Conservation (phyloP, 2,113 vertebrate genomes). For the Lethenteron camtschaticum region DNA sequence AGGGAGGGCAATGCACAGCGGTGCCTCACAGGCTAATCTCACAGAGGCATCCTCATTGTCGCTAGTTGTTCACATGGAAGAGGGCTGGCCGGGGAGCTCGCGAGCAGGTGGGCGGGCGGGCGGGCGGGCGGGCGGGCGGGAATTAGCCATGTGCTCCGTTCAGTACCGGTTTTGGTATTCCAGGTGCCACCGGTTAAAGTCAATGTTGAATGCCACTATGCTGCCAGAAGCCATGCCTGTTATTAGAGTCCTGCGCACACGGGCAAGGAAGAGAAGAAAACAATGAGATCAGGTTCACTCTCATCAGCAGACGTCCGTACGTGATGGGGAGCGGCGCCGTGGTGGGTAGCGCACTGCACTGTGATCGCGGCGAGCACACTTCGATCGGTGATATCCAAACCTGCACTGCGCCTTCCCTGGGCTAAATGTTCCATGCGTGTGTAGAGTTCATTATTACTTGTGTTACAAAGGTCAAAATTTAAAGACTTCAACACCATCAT, state of each 20-base stretch:
- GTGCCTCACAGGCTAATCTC: too few relatives aligned
- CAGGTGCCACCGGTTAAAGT: slow-evolving; percentile 96
- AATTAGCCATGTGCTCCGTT: slow-evolving; percentile 14
- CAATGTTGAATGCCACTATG: slow-evolving; percentile 95
- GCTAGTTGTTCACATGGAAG: not conserved
- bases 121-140: not conserved
- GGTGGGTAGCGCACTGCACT: too few relatives aligned
- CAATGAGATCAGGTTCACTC: not conserved
- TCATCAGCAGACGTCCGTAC: too few relatives aligned
- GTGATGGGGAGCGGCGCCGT: too few relatives aligned
- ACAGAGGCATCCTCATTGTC: not conserved
- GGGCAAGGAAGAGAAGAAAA: not conserved
- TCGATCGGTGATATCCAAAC: too few relatives aligned
- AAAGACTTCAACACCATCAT: too few relatives aligned
- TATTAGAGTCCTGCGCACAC: slow-evolving; percentile 56
- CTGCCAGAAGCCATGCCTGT: slow-evolving; percentile 96
- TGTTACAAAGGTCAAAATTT: too few relatives aligned
- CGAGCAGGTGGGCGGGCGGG: not conserved
- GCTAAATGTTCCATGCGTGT: too few relatives aligned
- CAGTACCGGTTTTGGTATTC: slow-evolving; percentile 93
- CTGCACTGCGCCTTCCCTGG: too few relatives aligned
- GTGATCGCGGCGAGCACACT: too few relatives aligned
- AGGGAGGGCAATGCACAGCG: too few relatives aligned
- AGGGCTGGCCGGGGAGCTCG: not conserved
- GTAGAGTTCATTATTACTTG: too few relatives aligned